Base-by-base conservation (phyloP, 2,797 vertebrate genomes). In the Dryobates pubescens region DNA sequence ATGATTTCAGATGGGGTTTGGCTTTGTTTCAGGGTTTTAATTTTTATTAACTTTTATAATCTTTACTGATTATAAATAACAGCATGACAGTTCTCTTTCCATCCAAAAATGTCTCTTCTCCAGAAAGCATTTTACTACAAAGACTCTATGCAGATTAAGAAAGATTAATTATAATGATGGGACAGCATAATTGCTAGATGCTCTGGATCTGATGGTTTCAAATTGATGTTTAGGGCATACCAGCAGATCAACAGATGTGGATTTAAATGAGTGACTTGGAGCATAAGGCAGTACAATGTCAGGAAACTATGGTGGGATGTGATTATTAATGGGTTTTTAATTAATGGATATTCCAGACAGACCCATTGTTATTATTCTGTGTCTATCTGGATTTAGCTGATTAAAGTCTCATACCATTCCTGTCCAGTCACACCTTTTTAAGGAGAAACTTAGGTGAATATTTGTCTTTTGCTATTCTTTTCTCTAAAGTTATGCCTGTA, bases 201-300 rank as follows among this genome's bases (percentile, higher is more conserved):
- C 41, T 89, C 51, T 82, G 65, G 36, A 64, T 87, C 58, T 90
- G 69, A 64, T 85, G 65, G 49, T 80, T 95, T 91, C 63, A 92
- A 95, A 93, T 17, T 94, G 90, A 38, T 93, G 62, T 92, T 96
- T 96, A 88, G 76, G 57, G 61, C 45, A 69, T 36, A 77, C 18
- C 47, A 86, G 58, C 23, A 32, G 57, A 86, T 79, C 59, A 95
- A 51, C 71, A 75, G 67, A 86, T 92, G 59, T 90, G 65, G 20
- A 63, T 70, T 45, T 92, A 85, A 96, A 82, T 57, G 65, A 81
- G 53, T 92, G 86, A 88, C 84, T 89, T 76, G 41, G 23, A 91
- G 67, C 75, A 83, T 92, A 93, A 95, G 76, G 91, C 62, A 88
- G 45, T 57, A 70, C 13, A 65, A 68, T 91, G 68, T 88, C 89